Conservation (phyloP, 2,797 vertebrate species). For the Telmatherina bonti region DNA sequence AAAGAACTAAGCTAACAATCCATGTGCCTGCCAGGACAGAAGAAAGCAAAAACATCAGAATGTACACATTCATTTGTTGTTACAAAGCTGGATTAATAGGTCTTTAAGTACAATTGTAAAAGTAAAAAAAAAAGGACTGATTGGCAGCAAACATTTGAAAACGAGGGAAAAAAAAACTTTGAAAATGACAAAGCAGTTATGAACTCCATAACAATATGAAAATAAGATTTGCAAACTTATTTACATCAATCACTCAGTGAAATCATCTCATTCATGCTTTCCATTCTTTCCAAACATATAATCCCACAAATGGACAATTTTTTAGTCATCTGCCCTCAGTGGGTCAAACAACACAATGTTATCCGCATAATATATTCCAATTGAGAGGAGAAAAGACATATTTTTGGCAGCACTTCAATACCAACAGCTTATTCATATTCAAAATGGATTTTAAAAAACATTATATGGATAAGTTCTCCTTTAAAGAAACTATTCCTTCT, state of each 20-base stretch:
- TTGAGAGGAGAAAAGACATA: slow-evolving; percentile 33
- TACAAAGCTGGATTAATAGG: slow-evolving; percentile 54
- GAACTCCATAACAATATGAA: slow-evolving; percentile 59
- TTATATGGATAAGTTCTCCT: neutral
- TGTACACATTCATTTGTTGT: slow-evolving; percentile 59
- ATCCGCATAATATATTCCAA: slow-evolving; percentile 27
- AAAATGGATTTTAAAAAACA: slow-evolving; percentile 25
- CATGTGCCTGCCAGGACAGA: slow-evolving; percentile 61
- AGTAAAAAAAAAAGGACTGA: slow-evolving; percentile 45
- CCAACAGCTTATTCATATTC: slow-evolving; percentile 53
- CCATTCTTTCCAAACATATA: neutral
- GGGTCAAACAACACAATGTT: slow-evolving; percentile 28
- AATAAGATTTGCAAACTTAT: slow-evolving; percentile 62
- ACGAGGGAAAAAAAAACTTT: slow-evolving; percentile 38
- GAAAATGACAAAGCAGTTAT: slow-evolving; percentile 49
- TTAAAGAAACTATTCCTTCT: slow-evolving; percentile 32
- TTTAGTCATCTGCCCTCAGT: slow-evolving; percentile 14
- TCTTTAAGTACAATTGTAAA: slow-evolving; percentile 34
- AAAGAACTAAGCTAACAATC: slow-evolving; percentile 69
- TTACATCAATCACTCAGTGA: slow-evolving; percentile 67
- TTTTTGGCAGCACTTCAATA: slow-evolving; percentile 45
- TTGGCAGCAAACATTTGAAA: slow-evolving; percentile 66
- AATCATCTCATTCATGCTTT: slow-evolving; percentile 35
- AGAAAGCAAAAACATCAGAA: slow-evolving; percentile 59
- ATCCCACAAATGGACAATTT: no score